Base-by-base conservation (phyloP, 1,140 invertebrate genomes). In the Prorops nasuta region DNA sequence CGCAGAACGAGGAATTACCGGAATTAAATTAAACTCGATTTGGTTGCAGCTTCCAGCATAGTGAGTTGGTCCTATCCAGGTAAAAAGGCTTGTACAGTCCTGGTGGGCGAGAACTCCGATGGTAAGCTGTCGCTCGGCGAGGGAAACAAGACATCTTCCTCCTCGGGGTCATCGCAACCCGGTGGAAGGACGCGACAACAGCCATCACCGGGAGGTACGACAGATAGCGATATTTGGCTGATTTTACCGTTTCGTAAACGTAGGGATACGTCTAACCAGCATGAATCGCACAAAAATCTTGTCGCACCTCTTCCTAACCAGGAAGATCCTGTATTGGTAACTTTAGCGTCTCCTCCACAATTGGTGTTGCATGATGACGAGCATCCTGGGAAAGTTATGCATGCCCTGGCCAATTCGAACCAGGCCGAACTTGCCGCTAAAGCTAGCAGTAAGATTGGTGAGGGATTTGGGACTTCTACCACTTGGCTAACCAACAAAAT, bases 21-120 rank as follows among this genome's bases (percentile, higher is more conserved):
- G n/a, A n/a, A n/a, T n/a, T n/a, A n/a, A 19, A 17, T 17, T 49
- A 28, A 6, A 6, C 24, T 28, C 24, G 24, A 6, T 28, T 54
- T 63, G n/a, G n/a, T 83, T 81, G 17, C 78, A 89, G 88, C 86
- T 41, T 89, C 88, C 51, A 90, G 88, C 69, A 81, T 90, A 58
- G 80, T 92, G 52, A 89, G 86, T 71, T 90, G 86, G 84, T 88
- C 88, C 64, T 88, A 90, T 73, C 86, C 89, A 69, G 85, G 83
- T 46, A 81, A 86, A 38, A 88, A 89, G 65, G 83, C 88, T 22
- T 92, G 90, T 79, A 85, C 87, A 57, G 89, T 92, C 45, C 77
- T 92, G 63, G 89, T 92, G 43, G 88, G 87, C 58, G 89, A 88
- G 59, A 83, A 82, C 52, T 76, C 79, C 10, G 85, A 89, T 79